Evolutionary conservation across 2,797 vertebrate genomes (phyloP).

Genomic region (Coluber constrictor): DNA sequence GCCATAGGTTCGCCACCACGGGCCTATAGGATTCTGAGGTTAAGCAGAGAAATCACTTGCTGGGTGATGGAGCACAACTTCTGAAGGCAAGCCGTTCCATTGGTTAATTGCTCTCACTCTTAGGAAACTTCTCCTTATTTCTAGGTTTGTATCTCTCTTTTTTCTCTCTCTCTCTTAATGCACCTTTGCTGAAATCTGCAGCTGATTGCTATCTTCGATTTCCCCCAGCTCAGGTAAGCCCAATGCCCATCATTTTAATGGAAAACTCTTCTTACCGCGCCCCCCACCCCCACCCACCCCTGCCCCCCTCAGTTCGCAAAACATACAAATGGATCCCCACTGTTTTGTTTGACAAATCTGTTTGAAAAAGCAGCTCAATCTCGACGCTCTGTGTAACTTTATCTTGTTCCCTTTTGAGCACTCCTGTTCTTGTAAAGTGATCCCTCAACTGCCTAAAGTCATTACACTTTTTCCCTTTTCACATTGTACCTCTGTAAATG

Average conservation of each 20-base stretch:
- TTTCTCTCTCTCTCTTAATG: not conserved
- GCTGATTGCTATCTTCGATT: not conserved
- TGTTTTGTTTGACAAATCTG: conserved; percentile 74
- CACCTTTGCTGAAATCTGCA: not conserved
- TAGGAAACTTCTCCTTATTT: not conserved
- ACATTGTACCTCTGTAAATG: conserved; percentile 85
- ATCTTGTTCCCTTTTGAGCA: conserved; percentile 79
- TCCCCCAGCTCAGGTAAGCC: conserved; percentile 49
- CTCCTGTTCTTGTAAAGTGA: conserved; percentile 76
- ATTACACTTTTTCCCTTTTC: conserved; percentile 82
- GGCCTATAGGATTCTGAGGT: no score
- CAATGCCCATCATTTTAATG: conserved; percentile 68
- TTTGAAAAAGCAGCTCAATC: conserved; percentile 74
- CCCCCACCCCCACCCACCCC: not conserved
- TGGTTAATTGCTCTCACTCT: not conserved
- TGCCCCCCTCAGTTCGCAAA: not conserved
- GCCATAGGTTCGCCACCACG: no score
- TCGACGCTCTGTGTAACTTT: conserved; percentile 77
- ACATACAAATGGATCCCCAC: conserved; percentile 57
- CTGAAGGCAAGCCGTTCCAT: no score
- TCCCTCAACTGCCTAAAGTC: conserved; percentile 82
- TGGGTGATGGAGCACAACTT: no score
- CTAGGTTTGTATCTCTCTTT: not conserved
- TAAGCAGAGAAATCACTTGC: no score
- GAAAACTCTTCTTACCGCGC: conserved; percentile 60